Evolutionary conservation across 2,888 invertebrate species (phyloP).

Genomic region (Iphiclides podalirius): DNA sequence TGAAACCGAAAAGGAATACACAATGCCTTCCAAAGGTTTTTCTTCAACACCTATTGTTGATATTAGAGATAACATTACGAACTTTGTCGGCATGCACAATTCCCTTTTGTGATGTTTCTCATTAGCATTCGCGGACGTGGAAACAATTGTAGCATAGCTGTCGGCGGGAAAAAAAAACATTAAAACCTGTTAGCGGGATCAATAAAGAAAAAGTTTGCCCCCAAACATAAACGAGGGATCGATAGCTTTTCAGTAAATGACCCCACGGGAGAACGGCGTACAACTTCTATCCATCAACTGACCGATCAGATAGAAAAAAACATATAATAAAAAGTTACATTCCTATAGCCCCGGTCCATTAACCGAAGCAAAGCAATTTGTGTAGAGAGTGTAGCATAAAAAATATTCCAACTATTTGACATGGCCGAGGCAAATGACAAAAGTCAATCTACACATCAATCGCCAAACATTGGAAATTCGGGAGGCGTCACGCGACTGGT

Average conservation of each 20-base stretch:
- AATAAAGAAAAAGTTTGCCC: slow-evolving; percentile 24
- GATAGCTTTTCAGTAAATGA: slow-evolving; percentile 39
- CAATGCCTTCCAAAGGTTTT: slow-evolving; percentile 1
- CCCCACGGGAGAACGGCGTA: slow-evolving; percentile 54
- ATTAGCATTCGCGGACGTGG: slow-evolving; percentile 3
- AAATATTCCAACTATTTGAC: slow-evolving; percentile 76
- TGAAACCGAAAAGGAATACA: slow-evolving; percentile 10
- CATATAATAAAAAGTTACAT: slow-evolving; percentile 45
- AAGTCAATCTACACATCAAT: slow-evolving; percentile 80
- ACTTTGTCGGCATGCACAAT: slow-evolving; percentile 11
- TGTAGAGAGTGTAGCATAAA: slow-evolving; percentile 66
- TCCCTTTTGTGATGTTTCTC: background rate
- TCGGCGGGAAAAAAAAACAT: background rate
- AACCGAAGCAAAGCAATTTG: slow-evolving; percentile 65
- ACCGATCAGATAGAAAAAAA: slow-evolving; percentile 64
- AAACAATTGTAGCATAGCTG: background rate
- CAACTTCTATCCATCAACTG: slow-evolving; percentile 67
- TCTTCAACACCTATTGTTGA: slow-evolving; percentile 9
- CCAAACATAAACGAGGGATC: slow-evolving; percentile 39
- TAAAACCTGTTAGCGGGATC: background rate
- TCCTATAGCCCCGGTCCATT: slow-evolving; percentile 73
- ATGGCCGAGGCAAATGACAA: slow-evolving; percentile 77
- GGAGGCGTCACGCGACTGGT: slow-evolving; percentile 76
- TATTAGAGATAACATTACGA: slow-evolving; percentile 19
- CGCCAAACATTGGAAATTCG: slow-evolving; percentile 79